Conservation (phyloP, 2,888 invertebrate genomes). For the Ashinkailepas kermadecensis region DNA sequence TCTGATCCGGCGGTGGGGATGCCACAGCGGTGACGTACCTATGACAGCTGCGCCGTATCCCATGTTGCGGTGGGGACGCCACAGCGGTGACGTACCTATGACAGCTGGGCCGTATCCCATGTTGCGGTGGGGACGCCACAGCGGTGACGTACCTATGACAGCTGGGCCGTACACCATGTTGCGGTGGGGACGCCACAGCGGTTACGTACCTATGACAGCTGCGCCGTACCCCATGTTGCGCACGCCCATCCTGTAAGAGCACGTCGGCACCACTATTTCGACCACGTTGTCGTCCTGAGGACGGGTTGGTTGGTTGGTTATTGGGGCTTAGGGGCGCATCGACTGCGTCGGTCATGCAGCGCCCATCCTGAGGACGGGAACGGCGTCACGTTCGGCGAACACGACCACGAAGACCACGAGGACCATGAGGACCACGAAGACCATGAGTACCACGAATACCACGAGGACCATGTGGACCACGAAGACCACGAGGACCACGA, state of each 20-base stretch:
- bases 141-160: slow-evolving; percentile 31
- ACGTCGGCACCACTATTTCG: slow-evolving; percentile 86
- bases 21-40: slow-evolving; percentile 21
- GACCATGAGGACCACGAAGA: neutral
- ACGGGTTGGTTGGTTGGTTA: no score
- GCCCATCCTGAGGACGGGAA: neutral
- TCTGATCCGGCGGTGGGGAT: no score
- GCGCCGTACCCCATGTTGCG: slow-evolving; percentile 30
- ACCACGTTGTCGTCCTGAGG: slow-evolving; percentile 29
- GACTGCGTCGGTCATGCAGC: no score
- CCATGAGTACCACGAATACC: no score
- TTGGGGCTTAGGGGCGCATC: no score
- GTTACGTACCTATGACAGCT: slow-evolving; percentile 31
- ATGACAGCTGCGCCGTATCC: slow-evolving; percentile 33
- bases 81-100: slow-evolving; percentile 31
- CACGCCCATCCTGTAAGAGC: slow-evolving; percentile 94
- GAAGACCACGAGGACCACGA: no score
- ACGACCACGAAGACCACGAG: no score
- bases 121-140: no score
- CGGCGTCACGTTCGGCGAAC: neutral
- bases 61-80: no score
- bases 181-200: no score
- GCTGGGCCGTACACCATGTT: slow-evolving; percentile 31
- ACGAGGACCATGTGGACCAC: no score
- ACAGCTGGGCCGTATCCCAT: slow-evolving; percentile 32